Percentiles rank a stretch among this genome's conserved stretches.
These are phyloP conservation scores for Leptinotarsa juncta DNA, from an alignment of 2,888 invertebrate genomes.

Conservation along the genomic window DNA sequence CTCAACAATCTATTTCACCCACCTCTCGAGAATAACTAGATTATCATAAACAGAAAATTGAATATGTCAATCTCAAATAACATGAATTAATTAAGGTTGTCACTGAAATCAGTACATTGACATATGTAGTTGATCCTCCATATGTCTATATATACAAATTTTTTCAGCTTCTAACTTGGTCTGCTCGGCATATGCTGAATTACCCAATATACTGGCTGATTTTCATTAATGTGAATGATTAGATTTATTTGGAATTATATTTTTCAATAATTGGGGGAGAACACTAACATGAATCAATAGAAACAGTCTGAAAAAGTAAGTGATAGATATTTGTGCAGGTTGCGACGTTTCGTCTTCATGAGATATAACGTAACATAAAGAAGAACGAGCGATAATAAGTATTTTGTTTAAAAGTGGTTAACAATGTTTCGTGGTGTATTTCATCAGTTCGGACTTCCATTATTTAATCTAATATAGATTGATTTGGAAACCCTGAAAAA, in stretches of 20 bases:
- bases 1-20: not conserved
- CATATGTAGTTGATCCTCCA: slow-evolving; percentile 19
- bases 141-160: slow-evolving; percentile 4
- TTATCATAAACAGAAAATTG: slow-evolving; percentile 3
- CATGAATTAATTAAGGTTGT: slow-evolving; percentile 1
- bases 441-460: too few relatives aligned
- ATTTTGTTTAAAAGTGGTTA: too few relatives aligned
- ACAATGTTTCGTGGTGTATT: too few relatives aligned
- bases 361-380: too few relatives aligned
- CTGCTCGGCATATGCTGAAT: slow-evolving; percentile 6
- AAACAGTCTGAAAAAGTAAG: too few relatives aligned
- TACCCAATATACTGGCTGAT: not conserved
- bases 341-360: too few relatives aligned
- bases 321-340: too few relatives aligned
- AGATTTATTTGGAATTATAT: not conserved
- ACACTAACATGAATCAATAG: too few relatives aligned
- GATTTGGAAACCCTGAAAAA: too few relatives aligned
- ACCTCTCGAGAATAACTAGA: not conserved
- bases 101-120: not conserved
- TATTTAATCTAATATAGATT: too few relatives aligned
- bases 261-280: not conserved
- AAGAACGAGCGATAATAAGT: too few relatives aligned
- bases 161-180: slow-evolving; percentile 11
- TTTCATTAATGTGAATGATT: not conserved
- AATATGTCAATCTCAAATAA: slow-evolving; percentile 15